Conservation (phyloP, 2,797 vertebrate genomes). For the Poecilia velifera region DNA sequence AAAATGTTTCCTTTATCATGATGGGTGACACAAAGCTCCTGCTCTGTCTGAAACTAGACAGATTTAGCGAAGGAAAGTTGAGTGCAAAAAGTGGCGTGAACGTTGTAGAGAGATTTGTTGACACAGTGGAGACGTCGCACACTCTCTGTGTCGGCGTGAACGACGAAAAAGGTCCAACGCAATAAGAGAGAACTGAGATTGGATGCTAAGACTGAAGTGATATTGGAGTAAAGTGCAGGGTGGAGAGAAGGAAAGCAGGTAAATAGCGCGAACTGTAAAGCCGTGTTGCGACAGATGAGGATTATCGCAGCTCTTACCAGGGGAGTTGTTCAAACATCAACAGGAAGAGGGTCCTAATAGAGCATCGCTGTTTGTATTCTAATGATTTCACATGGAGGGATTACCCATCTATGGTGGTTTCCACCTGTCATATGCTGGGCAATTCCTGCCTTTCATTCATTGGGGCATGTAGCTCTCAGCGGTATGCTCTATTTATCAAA, state of each 20-base stretch:
- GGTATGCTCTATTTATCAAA: not conserved
- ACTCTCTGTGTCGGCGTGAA: not conserved
- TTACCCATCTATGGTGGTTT: not conserved
- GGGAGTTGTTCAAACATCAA: constrained; percentile 27
- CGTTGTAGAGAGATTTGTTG: not conserved
- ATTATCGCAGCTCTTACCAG: constrained; percentile 25
- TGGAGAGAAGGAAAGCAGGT: constrained; percentile 21
- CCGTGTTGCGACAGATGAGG: constrained; percentile 40
- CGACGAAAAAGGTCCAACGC: not conserved
- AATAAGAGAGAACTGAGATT: not conserved
- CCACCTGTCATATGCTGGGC: no score
- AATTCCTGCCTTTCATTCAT: not conserved
- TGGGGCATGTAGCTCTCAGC: not conserved
- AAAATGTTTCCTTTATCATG: constrained; percentile 10
- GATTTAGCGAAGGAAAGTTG: not conserved
- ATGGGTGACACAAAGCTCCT: not conserved
- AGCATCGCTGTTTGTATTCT: constrained; percentile 8
- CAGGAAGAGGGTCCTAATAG: constrained; percentile 1
- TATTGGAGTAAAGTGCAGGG: constrained; percentile 15
- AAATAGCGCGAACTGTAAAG: constrained; percentile 44
- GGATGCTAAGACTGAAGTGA: constrained; percentile 3
- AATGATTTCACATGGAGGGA: not conserved
- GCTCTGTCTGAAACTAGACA: constrained; percentile 1
- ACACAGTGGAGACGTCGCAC: not conserved
- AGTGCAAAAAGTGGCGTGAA: constrained; percentile 1